Evolutionary conservation across 2,113 vertebrate genomes (phyloP).

Genomic region (Otus sunia): DNA sequence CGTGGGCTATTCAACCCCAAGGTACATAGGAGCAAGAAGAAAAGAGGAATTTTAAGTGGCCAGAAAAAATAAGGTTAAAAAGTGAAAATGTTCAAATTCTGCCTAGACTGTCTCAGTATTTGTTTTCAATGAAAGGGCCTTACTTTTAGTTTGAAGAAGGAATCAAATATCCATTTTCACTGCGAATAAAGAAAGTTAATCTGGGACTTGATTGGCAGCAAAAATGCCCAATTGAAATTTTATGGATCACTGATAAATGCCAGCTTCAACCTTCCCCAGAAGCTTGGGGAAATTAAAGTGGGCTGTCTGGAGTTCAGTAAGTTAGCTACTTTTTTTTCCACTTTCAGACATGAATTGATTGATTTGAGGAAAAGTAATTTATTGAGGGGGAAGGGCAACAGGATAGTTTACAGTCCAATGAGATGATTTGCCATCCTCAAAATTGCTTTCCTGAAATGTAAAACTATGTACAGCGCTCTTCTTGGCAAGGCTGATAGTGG

Average conservation of each 20-base stretch:
- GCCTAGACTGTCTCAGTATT: background rate
- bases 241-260: constrained; percentile 11
- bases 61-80: background rate
- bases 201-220: background rate
- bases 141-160: background rate
- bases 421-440: constrained; percentile 22
- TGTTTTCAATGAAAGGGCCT: background rate
- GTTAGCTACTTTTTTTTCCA: background rate
- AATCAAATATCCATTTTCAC: background rate
- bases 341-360: background rate
- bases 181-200: background rate
- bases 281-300: constrained; percentile 1
- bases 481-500: background rate
- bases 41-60: background rate
- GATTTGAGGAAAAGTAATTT: constrained; percentile 33
- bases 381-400: background rate
- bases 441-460: constrained; percentile 35
- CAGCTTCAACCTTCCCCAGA: background rate
- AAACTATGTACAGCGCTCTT: background rate
- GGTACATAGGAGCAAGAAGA: background rate
- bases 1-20: background rate
- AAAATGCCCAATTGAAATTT: background rate
- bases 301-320: background rate
- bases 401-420: constrained; percentile 8
- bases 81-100: background rate